Conservation (phyloP, 2,888 invertebrate genomes). For the Zygothrica quintamaculata region DNA sequence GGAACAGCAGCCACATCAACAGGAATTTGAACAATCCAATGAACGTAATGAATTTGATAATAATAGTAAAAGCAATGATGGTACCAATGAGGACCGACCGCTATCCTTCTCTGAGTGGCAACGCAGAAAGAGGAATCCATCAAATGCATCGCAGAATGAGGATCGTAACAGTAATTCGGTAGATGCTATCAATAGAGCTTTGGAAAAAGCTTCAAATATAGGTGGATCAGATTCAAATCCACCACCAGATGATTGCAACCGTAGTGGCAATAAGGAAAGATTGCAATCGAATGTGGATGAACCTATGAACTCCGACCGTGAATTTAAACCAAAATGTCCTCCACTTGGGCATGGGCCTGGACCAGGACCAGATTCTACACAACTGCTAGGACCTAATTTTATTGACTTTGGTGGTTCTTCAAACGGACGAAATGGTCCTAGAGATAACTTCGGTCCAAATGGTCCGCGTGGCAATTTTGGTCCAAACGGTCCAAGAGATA, state of each 20-base stretch:
- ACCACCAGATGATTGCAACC: conserved; percentile 5
- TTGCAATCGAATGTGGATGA: conserved; percentile 9
- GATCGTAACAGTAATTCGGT: not conserved
- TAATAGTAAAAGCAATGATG: conserved; percentile 21
- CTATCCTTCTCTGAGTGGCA: conserved; percentile 77
- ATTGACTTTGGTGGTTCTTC: conserved; percentile 36
- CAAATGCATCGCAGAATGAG: not conserved
- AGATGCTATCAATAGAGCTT: not conserved
- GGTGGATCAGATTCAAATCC: conserved; percentile 6
- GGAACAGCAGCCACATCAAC: conserved; percentile 51
- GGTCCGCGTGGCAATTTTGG: no score
- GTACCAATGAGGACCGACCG: conserved; percentile 37
- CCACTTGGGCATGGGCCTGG: conserved; percentile 15
- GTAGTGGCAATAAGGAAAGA: conserved; percentile 7
- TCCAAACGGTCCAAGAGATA: not conserved
- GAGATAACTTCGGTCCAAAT: not conserved
- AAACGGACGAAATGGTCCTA: no score
- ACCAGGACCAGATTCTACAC: conserved; percentile 11
- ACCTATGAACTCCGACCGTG: conserved; percentile 5
- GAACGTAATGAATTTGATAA: not conserved
- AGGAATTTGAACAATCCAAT: conserved; percentile 13
- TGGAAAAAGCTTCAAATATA: no score
- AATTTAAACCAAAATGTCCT: conserved; percentile 29
- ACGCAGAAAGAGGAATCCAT: conserved; percentile 56
- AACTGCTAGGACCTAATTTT: conserved; percentile 41